These are phyloP conservation scores for Drosophila littoralis DNA, from an alignment of 1,140 invertebrate species.

Conservation along the genomic window DNA sequence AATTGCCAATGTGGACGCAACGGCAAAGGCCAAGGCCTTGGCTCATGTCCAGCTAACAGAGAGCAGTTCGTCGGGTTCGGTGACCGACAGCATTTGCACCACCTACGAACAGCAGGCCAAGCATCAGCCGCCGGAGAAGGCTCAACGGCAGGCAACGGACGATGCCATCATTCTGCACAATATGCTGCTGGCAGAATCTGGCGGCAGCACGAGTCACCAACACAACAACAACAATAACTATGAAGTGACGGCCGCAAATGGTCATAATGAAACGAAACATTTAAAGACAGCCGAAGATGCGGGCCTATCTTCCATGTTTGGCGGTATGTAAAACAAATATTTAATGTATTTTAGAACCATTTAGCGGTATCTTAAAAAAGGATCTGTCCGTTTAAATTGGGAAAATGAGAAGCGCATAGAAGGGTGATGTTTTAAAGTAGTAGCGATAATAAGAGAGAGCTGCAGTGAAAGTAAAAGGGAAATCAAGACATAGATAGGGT, in stretches of 20 bases:
- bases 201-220: not conserved
- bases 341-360: too few relatives aligned
- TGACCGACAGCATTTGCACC: slow-evolving; percentile 87
- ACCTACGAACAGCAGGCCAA: slow-evolving; percentile 85
- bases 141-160: slow-evolving; percentile 2
- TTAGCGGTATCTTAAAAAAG: too few relatives aligned
- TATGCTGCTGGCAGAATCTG: slow-evolving; percentile 35
- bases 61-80: slow-evolving; percentile 87
- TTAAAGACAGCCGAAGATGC: slow-evolving; percentile 52
- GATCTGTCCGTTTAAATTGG: too few relatives aligned
- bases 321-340: slow-evolving; percentile 39
- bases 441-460: too few relatives aligned
- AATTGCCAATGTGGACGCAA: not conserved
- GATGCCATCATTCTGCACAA: slow-evolving; percentile 31
- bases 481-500: too few relatives aligned
- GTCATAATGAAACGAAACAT: not conserved
- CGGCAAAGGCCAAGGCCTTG: slow-evolving; percentile 24
- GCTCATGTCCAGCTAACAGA: slow-evolving; percentile 85
- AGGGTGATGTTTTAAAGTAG: too few relatives aligned
- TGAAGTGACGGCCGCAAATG: slow-evolving; percentile 25
- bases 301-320: slow-evolving; percentile 62
- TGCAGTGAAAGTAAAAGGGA: too few relatives aligned
- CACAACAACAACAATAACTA: slow-evolving; percentile 34
- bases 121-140: slow-evolving; percentile 24
- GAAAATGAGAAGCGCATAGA: too few relatives aligned